Conservation (phyloP, 2,888 invertebrate genomes). For the Plebejus argus region DNA sequence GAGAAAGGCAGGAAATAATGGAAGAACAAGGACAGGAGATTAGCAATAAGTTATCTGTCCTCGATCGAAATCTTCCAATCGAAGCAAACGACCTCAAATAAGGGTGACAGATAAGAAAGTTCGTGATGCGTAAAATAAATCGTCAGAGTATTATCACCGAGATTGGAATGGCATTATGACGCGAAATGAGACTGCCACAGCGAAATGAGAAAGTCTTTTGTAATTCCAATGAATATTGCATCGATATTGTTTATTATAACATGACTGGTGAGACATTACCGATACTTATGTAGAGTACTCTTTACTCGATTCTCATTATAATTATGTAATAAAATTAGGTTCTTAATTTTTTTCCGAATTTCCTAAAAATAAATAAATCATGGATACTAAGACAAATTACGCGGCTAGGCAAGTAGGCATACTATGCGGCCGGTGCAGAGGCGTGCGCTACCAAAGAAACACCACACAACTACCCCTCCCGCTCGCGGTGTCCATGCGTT, state of each 20-base stretch:
- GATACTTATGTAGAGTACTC: no score
- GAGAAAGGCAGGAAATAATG: conserved; percentile 5
- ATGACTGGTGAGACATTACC: no score
- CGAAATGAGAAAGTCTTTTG: conserved; percentile 24
- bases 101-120: conserved; percentile 35
- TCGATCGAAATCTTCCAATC: conserved; percentile 37
- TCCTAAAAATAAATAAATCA: no score
- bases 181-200: conserved; percentile 17
- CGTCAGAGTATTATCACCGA: conserved; percentile 33
- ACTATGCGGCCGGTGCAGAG: no score
- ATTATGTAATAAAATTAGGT: no score
- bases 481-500: no score
- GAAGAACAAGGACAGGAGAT: conserved; percentile 25
- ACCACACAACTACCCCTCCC: no score
- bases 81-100: conserved; percentile 37
- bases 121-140: conserved; percentile 35
- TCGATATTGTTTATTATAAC: not conserved
- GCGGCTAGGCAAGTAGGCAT: no score
- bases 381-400: no score
- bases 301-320: no score
- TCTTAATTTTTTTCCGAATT: no score
- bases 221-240: not conserved
- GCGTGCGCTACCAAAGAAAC: no score
- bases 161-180: conserved; percentile 32
- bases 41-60: conserved; percentile 31